Conservation (phyloP, 2,888 invertebrate genomes). For the Nebria salina region DNA sequence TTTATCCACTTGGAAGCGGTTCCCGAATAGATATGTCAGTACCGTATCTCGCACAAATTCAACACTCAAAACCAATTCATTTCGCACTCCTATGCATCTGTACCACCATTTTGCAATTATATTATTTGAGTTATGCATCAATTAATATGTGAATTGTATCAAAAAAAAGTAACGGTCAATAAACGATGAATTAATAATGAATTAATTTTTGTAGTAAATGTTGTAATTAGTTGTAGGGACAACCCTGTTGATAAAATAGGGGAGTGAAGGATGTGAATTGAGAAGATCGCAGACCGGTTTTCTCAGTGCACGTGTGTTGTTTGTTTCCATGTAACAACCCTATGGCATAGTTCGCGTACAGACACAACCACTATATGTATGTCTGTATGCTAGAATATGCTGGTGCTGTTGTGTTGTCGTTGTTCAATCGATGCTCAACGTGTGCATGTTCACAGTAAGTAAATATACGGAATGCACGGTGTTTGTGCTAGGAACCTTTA, state of each 20-base stretch:
- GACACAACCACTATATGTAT: background rate
- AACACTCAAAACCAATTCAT: background rate
- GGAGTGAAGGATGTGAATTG: no score
- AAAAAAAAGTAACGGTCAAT: no score
- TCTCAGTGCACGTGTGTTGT: background rate
- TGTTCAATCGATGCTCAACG: background rate
- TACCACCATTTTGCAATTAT: background rate
- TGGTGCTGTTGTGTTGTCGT: background rate
- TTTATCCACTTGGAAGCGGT: constrained; percentile 30
- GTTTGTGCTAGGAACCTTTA: background rate
- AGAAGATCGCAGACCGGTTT: no score
- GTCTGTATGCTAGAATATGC: background rate
- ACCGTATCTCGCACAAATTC: background rate
- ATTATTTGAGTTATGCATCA: no score
- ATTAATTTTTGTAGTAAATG: no score
- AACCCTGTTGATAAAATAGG: no score
- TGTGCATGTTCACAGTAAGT: background rate
- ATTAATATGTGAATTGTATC: no score
- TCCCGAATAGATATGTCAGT: background rate
- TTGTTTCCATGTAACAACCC: background rate
- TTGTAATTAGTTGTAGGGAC: no score
- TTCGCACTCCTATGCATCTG: background rate
- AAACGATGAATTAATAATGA: no score
- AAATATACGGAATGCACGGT: constrained; percentile 6
- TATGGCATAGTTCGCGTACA: background rate